Evolutionary conservation across 2,113 vertebrate genomes (phyloP).

Genomic region (Arothron firmamentum): DNA sequence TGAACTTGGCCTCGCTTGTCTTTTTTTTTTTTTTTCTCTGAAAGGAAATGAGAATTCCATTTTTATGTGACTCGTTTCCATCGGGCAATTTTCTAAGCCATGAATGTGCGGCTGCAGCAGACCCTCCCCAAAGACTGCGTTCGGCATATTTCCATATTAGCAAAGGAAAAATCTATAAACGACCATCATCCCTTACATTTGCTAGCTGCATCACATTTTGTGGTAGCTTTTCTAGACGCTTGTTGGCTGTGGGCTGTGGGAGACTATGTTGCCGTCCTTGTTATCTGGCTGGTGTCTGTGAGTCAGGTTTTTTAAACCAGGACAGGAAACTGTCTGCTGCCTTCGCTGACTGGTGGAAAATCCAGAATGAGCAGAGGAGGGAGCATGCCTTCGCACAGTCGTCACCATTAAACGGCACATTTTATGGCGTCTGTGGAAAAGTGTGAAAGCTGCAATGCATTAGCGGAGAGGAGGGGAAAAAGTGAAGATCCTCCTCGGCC

Average conservation of each 20-base stretch:
- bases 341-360: conserved; percentile 68
- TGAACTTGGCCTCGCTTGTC: neutral
- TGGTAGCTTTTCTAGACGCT: neutral
- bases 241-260: neutral
- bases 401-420: conserved; percentile 43
- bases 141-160: conserved; percentile 49
- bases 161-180: conserved; percentile 69
- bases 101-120: conserved; percentile 42
- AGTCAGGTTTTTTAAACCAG: conserved; percentile 52
- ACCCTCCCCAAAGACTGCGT: conserved; percentile 52
- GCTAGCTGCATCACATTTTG: conserved; percentile 24
- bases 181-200: conserved; percentile 20
- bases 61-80: conserved; percentile 70
- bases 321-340: conserved; percentile 40
- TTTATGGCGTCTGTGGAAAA: conserved; percentile 62
- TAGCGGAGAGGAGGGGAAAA: conserved; percentile 57
- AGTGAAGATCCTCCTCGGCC: conserved; percentile 34
- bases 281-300: conserved; percentile 41
- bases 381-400: conserved; percentile 36
- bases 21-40: conserved; percentile 6
- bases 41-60: conserved; percentile 47
- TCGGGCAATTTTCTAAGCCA: conserved; percentile 58
- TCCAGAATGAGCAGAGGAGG: conserved; percentile 44
- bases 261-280: neutral
- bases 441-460: conserved; percentile 59